A percentile compares a stretch with the other conserved stretches of the same genome.
These are phyloP conservation scores for Agonopterix alstromeriana DNA, from an alignment of 2,888 invertebrate genomes.

Conservation along the genomic window DNA sequence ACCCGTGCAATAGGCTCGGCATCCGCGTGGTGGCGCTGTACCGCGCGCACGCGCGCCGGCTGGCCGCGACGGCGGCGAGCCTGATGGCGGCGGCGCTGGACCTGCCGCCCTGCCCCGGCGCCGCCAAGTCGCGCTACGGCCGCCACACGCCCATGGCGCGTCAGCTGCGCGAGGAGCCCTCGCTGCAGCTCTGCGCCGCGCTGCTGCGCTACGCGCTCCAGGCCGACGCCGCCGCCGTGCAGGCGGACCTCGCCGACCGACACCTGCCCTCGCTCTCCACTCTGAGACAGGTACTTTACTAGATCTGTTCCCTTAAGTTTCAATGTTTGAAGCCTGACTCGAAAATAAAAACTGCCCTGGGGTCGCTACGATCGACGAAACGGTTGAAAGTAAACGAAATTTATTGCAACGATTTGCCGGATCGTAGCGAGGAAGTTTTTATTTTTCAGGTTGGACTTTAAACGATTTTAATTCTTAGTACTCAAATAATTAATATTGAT, in stretches of 20 bases:
- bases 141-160: conserved; percentile 91
- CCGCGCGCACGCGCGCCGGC: conserved; percentile 85
- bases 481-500: neutral
- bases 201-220: conserved; percentile 89
- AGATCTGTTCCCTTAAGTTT: neutral
- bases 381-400: neutral
- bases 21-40: conserved; percentile 89
- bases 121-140: conserved; percentile 87
- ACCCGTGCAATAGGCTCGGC: conserved; percentile 93
- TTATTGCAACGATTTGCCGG: neutral
- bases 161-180: conserved; percentile 96
- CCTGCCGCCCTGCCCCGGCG: conserved; percentile 88
- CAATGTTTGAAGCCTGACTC: neutral
- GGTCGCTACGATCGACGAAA: neutral
- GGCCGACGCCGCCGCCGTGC: conserved; percentile 85
- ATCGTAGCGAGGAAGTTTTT: too few species aligned
- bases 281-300: conserved; percentile 83
- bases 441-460: too few species aligned
- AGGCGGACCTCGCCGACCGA: conserved; percentile 87
- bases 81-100: conserved; percentile 97
- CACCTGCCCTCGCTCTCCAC: conserved; percentile 93
- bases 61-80: conserved; percentile 93
- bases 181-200: conserved; percentile 94
- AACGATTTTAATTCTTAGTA: neutral
- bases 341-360: neutral